Evolutionary conservation across 1,140 invertebrate genomes (phyloP), one percentile per base, ranked within the genome.

Genomic region (Neodiprion virginianus): DNA sequence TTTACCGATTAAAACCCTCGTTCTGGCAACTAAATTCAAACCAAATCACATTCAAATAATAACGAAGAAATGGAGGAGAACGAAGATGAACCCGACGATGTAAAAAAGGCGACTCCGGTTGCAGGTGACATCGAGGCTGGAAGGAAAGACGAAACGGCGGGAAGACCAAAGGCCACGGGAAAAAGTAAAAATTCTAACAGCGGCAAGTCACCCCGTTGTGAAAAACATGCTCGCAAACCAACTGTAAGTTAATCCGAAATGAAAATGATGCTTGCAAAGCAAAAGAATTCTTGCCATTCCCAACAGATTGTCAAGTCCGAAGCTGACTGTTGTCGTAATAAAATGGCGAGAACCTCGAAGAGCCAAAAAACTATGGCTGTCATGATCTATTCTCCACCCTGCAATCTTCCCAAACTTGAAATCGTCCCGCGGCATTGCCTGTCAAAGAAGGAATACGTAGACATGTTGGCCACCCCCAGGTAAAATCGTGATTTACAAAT

Each of bases 401-500:
- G 81, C 21, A 75, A 53, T 68, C 40, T 83, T 1, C 47, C 72
- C 47, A 86, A 83, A 75, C 8, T 50, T 8, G 75, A 82, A 47
- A 71, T 67, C 7, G 78, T 83, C 49, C 83, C 85, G 8, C 79
- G 85, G 10, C 75, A 86, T 48, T 79, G 79, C 49, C 53, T 87
- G 17, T 72, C 79, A 8, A 86, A 83, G 66, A 9, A 81, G 71
- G 76, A 83, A n/a, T 79, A 86, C 76, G 49, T 85, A 1, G 50
- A 87, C 8, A 47, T 83, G 23, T 79, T 87, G 40, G 74, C 86
- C 4, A 83, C 74, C 1, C 80, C 83, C 14, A 82, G 76, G 86
- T 86, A 71, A 72, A n/a, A n/a, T 21, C 17, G 17, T 12, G 48
- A 70, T 66, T 66, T 14, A 7, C 1, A 1, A 66, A 66, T n/a